A percentile compares a stretch with the other conserved stretches of the same genome.
phyloP scores from a whole-genome alignment of 2,888 invertebrate species.

The Tiliacea citrago region DNA sequence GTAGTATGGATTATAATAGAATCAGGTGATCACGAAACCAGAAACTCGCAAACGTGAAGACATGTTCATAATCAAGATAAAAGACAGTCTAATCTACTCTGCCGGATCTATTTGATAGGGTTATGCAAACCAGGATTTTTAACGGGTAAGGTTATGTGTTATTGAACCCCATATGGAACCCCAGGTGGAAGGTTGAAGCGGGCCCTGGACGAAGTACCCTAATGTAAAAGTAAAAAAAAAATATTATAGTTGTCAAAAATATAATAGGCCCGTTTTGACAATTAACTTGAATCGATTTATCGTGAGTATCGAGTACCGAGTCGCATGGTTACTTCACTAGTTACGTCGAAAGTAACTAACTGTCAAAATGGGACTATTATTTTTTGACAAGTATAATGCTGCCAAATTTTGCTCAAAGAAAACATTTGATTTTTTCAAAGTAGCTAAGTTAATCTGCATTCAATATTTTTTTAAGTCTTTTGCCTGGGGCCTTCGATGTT shows the following conservation, averaged over 20 bases:
- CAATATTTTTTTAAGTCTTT: too few relatives aligned
- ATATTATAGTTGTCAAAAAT: too few relatives aligned
- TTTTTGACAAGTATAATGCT: too few relatives aligned
- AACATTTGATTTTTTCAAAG: not conserved
- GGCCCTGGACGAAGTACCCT: not conserved
- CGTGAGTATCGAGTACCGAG: too few relatives aligned
- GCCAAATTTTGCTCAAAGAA: not conserved
- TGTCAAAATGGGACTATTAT: too few relatives aligned
- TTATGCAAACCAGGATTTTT: not conserved
- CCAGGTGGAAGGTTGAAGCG: not conserved
- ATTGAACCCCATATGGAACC: too few relatives aligned
- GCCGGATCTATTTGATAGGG: not conserved
- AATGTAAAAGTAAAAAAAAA: too few relatives aligned
- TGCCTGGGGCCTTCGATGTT: not conserved
- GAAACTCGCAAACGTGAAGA: slow-evolving; percentile 22
- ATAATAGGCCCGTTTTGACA: too few relatives aligned
- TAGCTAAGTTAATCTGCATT: not conserved
- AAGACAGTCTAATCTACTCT: not conserved
- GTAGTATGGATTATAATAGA: too few relatives aligned
- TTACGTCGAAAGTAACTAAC: too few relatives aligned
- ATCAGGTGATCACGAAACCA: slow-evolving; percentile 8
- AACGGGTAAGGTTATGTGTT: slow-evolving; percentile 22
- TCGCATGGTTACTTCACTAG: too few relatives aligned
- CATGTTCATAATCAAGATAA: not conserved
- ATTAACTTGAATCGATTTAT: too few relatives aligned